Conservation (phyloP, 1,140 invertebrate species). For the Eriosoma lanigerum region DNA sequence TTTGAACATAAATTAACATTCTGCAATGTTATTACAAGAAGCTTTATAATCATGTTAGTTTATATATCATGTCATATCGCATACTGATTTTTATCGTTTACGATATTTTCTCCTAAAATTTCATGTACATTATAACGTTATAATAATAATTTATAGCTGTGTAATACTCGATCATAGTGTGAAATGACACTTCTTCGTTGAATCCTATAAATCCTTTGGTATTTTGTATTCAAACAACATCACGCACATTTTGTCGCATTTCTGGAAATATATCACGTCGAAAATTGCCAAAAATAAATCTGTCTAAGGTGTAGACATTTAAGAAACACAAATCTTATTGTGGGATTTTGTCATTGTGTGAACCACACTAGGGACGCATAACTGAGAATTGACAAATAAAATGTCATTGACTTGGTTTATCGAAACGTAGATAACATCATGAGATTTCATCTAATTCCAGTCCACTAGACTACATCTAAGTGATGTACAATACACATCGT, state of each 20-base stretch:
- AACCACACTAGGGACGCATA: not conserved
- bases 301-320: slow-evolving; percentile 24
- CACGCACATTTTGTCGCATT: slow-evolving; percentile 39
- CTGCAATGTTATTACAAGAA: no score
- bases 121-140: slow-evolving; percentile 17
- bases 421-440: not conserved
- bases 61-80: no score
- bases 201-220: slow-evolving; percentile 16
- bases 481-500: slow-evolving; percentile 13
- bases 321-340: slow-evolving; percentile 14
- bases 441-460: slow-evolving; percentile 23
- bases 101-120: not conserved
- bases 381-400: slow-evolving; percentile 9
- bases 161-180: slow-evolving; percentile 30
- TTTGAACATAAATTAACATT: no score
- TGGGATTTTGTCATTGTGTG: slow-evolving; percentile 1
- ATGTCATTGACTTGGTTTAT: slow-evolving; percentile 18
- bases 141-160: slow-evolving; percentile 31
- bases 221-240: slow-evolving; percentile 43
- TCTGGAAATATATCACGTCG: slow-evolving; percentile 36
- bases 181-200: slow-evolving; percentile 15
- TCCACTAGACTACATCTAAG: not conserved
- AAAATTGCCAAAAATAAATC: slow-evolving; percentile 45
- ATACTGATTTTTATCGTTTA: slow-evolving; percentile 2
- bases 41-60: no score